Percentiles rank a stretch among this genome's conserved stretches.
Conservation (phyloP, 1,140 invertebrate species). For the Atta colombica region DNA sequence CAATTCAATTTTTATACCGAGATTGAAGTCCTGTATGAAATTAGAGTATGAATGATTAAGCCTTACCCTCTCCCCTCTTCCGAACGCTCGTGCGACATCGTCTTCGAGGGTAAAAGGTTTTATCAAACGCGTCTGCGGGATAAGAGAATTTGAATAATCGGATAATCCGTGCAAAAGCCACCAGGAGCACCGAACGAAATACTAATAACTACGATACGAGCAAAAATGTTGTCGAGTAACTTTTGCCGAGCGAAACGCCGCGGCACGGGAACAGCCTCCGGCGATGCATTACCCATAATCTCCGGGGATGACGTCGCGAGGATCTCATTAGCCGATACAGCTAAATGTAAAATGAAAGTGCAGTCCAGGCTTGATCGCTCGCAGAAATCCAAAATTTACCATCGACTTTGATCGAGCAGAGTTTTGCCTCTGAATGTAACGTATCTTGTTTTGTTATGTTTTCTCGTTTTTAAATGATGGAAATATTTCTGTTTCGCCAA, state of each 20-base stretch:
- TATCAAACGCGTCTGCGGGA: conserved; percentile 45
- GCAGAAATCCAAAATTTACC: conserved; percentile 40
- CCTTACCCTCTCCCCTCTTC: neutral
- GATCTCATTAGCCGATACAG: conserved; percentile 70
- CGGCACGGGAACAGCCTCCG: conserved; percentile 27
- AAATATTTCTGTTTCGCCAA: too few species aligned
- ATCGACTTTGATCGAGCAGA: conserved; percentile 45
- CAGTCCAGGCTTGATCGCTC: conserved; percentile 27
- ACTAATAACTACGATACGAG: conserved; percentile 53
- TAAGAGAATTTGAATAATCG: conserved; percentile 60
- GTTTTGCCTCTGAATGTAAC: neutral
- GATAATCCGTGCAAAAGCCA: conserved; percentile 47
- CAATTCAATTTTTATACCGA: conserved; percentile 36
- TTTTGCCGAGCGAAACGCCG: conserved; percentile 30
- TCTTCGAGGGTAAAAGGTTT: conserved; percentile 26
- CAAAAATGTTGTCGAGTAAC: conserved; percentile 62
- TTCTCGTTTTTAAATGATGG: neutral
- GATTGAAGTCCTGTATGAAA: conserved; percentile 18
- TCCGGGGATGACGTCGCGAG: conserved; percentile 52
- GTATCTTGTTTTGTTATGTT: neutral
- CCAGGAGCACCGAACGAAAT: conserved; percentile 46
- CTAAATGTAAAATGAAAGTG: conserved; percentile 60
- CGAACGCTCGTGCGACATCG: conserved; percentile 1
- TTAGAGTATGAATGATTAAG: conserved; percentile 48
- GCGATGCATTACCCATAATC: conserved; percentile 69